These are phyloP conservation scores for Plutella xylostella DNA, from an alignment of 2,888 invertebrate genomes.

Conservation along the genomic window DNA sequence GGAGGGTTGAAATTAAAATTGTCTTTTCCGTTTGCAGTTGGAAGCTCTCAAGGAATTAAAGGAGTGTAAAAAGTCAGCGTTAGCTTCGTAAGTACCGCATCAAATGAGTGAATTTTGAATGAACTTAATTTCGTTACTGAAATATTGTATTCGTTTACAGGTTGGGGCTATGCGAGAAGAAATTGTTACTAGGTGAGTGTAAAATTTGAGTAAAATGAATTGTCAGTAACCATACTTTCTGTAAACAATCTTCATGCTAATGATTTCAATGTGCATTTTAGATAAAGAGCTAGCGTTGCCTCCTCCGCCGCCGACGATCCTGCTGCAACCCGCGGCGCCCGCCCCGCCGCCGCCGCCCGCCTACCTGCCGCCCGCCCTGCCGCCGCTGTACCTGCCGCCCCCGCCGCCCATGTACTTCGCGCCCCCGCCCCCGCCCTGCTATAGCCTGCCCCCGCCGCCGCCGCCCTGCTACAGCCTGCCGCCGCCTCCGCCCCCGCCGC, in stretches of 20 bases:
- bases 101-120: no score
- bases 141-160: background rate
- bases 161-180: slow-evolving; percentile 27
- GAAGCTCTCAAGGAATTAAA: slow-evolving; percentile 55
- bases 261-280: no score
- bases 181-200: slow-evolving; percentile 38
- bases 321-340: slow-evolving; percentile 41
- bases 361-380: slow-evolving; percentile 17
- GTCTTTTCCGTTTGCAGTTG: slow-evolving; percentile 33
- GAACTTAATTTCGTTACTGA: no score
- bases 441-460: slow-evolving; percentile 7
- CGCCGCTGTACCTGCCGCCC: background rate
- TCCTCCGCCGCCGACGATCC: slow-evolving; percentile 38
- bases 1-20: background rate
- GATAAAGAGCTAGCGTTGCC: slow-evolving; percentile 37
- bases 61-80: slow-evolving; percentile 48
- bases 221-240: no score
- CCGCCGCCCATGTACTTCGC: slow-evolving; percentile 1
- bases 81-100: slow-evolving; percentile 45
- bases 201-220: no score
- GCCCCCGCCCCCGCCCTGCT: slow-evolving; percentile 17
- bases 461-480: background rate
- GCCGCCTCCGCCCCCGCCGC: slow-evolving; percentile 11
- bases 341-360: slow-evolving; percentile 26
- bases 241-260: no score